phyloP scores from a whole-genome alignment of 2,797 vertebrate genomes.

The Sebastes steindachneri region DNA sequence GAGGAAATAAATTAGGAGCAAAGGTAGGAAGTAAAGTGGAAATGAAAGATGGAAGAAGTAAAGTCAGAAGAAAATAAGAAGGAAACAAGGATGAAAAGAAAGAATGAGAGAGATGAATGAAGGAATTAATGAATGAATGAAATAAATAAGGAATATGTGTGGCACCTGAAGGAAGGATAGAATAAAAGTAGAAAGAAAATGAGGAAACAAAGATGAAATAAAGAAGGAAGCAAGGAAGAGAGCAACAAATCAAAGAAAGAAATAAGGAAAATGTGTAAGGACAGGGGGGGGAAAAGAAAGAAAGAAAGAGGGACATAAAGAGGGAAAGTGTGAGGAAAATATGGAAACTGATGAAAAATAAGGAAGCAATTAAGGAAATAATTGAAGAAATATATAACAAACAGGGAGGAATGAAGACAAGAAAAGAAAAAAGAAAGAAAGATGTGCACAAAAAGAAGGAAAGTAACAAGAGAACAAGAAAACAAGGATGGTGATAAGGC shows the following conservation, averaged over 20 bases:
- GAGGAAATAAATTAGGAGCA: background rate
- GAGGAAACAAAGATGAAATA: no score
- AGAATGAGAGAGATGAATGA: background rate
- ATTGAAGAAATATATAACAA: background rate
- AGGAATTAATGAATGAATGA: background rate
- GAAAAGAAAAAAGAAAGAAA: background rate
- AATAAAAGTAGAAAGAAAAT: background rate
- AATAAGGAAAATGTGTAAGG: background rate
- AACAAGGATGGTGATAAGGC: background rate
- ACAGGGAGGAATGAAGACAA: no score
- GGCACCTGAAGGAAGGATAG: background rate
- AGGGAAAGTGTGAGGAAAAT: background rate
- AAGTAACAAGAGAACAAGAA: background rate
- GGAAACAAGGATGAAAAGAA: background rate
- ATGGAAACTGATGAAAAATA: background rate
- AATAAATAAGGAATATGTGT: background rate
- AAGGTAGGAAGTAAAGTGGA: background rate
- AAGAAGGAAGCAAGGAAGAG: background rate
- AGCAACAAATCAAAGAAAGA: background rate
- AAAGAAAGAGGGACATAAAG: background rate
- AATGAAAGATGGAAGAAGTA: background rate
- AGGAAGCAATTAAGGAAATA: background rate
- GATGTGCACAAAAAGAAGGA: background rate
- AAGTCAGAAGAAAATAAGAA: background rate
- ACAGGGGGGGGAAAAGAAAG: background rate